Evolutionary conservation across 2,797 vertebrate species (phyloP).

Genomic region (Sus cebifrons): DNA sequence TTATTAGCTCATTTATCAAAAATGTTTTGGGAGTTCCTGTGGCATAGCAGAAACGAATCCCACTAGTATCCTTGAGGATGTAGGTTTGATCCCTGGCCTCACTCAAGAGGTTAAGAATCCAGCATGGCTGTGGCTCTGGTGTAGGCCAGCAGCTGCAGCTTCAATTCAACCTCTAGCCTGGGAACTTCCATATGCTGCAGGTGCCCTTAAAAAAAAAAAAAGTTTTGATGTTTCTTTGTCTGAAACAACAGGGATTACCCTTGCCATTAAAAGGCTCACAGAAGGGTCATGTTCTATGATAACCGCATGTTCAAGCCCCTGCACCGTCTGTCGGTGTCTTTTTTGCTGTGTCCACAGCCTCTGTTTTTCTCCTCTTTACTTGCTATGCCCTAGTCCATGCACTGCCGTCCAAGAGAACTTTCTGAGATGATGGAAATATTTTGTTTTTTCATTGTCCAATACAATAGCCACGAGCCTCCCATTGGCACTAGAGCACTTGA

Average conservation of each 20-base stretch:
- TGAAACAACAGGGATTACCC: not conserved
- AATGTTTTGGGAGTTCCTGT: not conserved
- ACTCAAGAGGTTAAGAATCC: no score
- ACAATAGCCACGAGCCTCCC: not conserved
- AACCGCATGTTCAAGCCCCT: not conserved
- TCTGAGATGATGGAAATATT: not conserved
- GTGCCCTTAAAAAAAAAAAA: not conserved
- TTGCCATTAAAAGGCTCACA: not conserved
- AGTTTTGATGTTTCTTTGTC: not conserved
- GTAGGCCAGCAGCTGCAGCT: no score
- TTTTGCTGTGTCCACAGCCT: not conserved
- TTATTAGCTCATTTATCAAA: constrained; percentile 19
- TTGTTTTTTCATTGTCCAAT: not conserved
- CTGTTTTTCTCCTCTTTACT: not conserved
- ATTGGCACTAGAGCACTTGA: not conserved
- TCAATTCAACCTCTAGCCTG: no score
- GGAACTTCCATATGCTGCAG: no score
- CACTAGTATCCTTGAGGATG: no score
- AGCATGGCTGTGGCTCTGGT: no score
- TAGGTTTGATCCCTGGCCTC: no score
- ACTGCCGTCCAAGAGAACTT: not conserved
- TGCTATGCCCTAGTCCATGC: not conserved
- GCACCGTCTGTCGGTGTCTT: not conserved
- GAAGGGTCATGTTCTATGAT: not conserved
- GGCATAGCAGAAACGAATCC: no score